Percentiles rank a stretch among this genome's conserved stretches.
Evolutionary conservation across 2,888 invertebrate species (phyloP).

Genomic region (Aspidiotus destructor): DNA sequence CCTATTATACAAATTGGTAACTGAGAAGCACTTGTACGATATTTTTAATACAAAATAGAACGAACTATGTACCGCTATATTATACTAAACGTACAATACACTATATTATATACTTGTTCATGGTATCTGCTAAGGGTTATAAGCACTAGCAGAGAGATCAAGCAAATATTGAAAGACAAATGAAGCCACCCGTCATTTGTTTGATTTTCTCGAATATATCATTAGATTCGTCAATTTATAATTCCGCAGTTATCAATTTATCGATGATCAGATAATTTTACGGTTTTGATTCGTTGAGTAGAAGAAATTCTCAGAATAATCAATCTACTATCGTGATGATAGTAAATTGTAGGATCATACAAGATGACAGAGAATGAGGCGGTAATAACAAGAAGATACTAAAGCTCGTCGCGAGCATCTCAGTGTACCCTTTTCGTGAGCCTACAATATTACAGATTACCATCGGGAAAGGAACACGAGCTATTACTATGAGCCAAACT

Average conservation of each 20-base stretch:
- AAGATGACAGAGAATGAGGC: slow-evolving; percentile 14
- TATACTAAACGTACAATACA: slow-evolving; percentile 10
- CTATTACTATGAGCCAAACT: slow-evolving; percentile 93
- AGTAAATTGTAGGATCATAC: neutral
- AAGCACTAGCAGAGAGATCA: neutral
- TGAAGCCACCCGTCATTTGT: neutral
- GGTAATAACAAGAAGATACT: slow-evolving; percentile 17
- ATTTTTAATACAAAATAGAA: slow-evolving; percentile 15
- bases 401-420: slow-evolving; percentile 27
- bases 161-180: neutral
- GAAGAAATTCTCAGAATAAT: no score
- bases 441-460: slow-evolving; percentile 51
- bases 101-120: slow-evolving; percentile 11
- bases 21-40: slow-evolving; percentile 31
- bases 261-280: no score
- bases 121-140: slow-evolving; percentile 14
- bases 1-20: slow-evolving; percentile 29
- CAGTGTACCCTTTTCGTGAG: slow-evolving; percentile 25
- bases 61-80: slow-evolving; percentile 25
- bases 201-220: neutral
- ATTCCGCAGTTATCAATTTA: no score
- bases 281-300: no score
- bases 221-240: neutral
- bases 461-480: slow-evolving; percentile 81
- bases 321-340: no score